phyloP scores from a whole-genome alignment of 1,140 invertebrate genomes.

The Xylocopa sonorina region DNA sequence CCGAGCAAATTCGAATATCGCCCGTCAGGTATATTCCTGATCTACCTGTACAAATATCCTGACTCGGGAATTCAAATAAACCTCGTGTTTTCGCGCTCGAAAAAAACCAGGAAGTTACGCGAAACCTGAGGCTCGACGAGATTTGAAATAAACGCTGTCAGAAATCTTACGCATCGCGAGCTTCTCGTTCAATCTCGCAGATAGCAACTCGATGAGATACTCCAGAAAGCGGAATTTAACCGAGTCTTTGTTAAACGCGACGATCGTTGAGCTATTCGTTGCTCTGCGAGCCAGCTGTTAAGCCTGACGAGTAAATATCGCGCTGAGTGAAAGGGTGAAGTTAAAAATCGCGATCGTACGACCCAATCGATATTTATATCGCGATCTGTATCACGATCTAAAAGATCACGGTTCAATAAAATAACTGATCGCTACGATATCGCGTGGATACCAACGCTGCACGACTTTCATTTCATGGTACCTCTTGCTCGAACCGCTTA shows the following conservation, averaged over 20 bases:
- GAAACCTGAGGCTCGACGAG: neutral
- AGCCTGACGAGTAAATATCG: too few species aligned
- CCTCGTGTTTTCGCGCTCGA: neutral
- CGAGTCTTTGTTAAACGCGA: neutral
- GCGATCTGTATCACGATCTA: too few species aligned
- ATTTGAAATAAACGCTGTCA: conserved; percentile 37
- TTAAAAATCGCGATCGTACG: too few species aligned
- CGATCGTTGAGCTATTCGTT: too few species aligned
- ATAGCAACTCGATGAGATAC: conserved; percentile 16
- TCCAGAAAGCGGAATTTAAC: neutral
- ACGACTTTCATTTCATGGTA: too few species aligned
- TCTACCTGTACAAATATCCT: neutral
- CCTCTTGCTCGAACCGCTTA: too few species aligned
- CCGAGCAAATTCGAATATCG: too few species aligned
- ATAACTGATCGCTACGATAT: too few species aligned
- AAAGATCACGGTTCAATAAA: too few species aligned
- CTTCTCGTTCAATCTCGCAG: conserved; percentile 34
- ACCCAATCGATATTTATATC: too few species aligned
- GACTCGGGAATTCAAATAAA: conserved; percentile 57
- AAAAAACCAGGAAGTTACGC: conserved; percentile 27
- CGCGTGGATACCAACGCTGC: too few species aligned
- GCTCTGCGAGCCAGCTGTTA: neutral
- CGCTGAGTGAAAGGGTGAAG: too few species aligned
- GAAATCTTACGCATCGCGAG: conserved; percentile 51
- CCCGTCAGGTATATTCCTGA: neutral